A percentile compares a stretch with the other conserved stretches of the same genome.
phyloP scores from a whole-genome alignment of 2,888 invertebrate genomes.

The Mongoloraphidia duomilia region DNA sequence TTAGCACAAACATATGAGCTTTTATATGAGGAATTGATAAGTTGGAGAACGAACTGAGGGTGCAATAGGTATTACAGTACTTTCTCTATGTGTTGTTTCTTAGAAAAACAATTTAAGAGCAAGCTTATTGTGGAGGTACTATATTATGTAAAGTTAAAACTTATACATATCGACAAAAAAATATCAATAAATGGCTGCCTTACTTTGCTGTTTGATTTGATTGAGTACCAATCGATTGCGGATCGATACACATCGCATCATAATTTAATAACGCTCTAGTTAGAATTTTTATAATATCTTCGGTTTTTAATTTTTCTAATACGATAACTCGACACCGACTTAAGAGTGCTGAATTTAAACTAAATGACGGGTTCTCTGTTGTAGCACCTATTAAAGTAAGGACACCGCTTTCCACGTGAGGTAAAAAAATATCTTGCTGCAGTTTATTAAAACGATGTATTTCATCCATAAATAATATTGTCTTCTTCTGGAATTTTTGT shows the following conservation, averaged over 20 bases:
- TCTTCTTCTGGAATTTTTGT: conserved; percentile 47
- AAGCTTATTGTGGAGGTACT: no score
- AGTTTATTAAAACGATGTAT: conserved; percentile 75
- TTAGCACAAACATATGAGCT: no score
- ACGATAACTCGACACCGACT: conserved; percentile 66
- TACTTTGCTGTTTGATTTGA: no score
- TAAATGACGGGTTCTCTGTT: conserved; percentile 80
- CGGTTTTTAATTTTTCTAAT: conserved; percentile 49
- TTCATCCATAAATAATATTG: conserved; percentile 74
- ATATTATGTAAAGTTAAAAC: no score
- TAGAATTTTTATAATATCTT: conserved; percentile 46
- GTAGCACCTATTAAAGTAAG: conserved; percentile 69
- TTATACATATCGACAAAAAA: no score
- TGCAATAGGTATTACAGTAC: no score
- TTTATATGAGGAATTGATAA: no score
- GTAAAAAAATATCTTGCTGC: conserved; percentile 69
- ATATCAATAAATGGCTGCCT: no score
- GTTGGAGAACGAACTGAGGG: no score
- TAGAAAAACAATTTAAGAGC: no score
- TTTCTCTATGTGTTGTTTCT: no score
- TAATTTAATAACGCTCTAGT: conserved; percentile 36
- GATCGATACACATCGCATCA: conserved; percentile 21
- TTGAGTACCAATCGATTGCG: no score
- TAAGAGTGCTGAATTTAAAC: conserved; percentile 61
- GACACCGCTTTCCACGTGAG: conserved; percentile 67